Conservation (phyloP, 2,113 vertebrate species). For the Myiagra hebetior region DNA sequence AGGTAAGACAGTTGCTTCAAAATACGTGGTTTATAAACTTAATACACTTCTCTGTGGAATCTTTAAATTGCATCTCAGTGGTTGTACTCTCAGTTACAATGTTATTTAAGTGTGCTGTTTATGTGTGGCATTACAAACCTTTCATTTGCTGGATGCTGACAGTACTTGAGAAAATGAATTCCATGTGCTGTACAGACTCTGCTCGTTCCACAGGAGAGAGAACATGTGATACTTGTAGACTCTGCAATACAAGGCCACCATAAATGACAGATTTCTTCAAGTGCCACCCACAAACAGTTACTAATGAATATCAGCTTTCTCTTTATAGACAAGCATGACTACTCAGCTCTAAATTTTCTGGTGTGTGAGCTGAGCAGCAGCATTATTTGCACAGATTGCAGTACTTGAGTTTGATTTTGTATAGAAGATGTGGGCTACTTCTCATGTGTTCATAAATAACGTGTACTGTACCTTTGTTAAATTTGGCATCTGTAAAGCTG, state of each 20-base stretch:
- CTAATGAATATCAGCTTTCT: not conserved
- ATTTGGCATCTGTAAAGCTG: not conserved
- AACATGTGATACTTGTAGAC: not conserved
- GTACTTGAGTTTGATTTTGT: not conserved
- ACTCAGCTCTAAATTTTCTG: not conserved
- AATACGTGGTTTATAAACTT: not conserved
- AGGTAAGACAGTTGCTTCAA: slow-evolving; percentile 60
- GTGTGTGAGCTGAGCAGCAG: not conserved
- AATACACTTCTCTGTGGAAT: not conserved
- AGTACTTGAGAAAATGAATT: not conserved
- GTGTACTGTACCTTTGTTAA: not conserved
- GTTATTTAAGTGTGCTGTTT: not conserved
- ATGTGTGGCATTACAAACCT: not conserved
- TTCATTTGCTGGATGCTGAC: not conserved
- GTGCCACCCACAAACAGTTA: not conserved
- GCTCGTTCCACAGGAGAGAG: not conserved
- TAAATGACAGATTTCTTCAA: not conserved
- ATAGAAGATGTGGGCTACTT: not conserved
- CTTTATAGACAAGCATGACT: not conserved
- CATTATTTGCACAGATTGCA: not conserved
- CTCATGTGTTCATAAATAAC: not conserved
- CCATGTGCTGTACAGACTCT: not conserved
- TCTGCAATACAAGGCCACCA: not conserved
- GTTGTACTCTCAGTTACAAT: not conserved
- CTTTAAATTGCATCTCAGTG: not conserved